Percentiles rank a stretch among this genome's conserved stretches.
Evolutionary conservation across 2,113 vertebrate genomes (phyloP).

Genomic region (Mustelus asterias): DNA sequence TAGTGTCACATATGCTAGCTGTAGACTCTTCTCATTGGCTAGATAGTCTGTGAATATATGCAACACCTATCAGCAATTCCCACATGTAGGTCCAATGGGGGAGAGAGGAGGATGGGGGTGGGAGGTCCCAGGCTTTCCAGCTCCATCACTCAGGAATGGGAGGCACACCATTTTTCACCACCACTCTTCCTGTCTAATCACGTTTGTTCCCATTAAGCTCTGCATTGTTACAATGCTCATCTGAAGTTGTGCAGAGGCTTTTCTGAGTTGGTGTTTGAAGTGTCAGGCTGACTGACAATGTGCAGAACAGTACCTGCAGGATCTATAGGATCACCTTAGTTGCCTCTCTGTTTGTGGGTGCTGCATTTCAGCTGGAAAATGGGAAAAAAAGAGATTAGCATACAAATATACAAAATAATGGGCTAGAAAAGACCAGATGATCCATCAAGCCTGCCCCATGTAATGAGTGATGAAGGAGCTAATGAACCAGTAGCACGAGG

Average conservation of each 20-base stretch:
- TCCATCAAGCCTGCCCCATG: not conserved
- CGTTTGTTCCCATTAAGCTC: not conserved
- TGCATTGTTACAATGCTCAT: not conserved
- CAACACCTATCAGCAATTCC: too few species aligned
- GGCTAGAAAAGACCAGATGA: not conserved
- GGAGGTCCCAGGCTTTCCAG: not conserved
- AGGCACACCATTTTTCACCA: not conserved
- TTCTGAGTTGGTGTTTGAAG: not conserved
- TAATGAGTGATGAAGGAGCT: not conserved
- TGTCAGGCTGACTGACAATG: not conserved
- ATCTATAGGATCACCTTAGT: not conserved
- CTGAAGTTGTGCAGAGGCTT: not conserved
- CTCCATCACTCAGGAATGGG: not conserved
- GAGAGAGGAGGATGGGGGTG: too few species aligned
- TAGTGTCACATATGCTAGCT: too few species aligned
- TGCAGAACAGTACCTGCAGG: not conserved
- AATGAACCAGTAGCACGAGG: not conserved
- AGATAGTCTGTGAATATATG: too few species aligned
- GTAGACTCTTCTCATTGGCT: too few species aligned
- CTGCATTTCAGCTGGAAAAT: not conserved
- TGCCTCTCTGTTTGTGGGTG: not conserved
- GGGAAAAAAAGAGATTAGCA: too few species aligned
- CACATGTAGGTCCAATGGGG: too few species aligned
- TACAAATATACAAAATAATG: too few species aligned
- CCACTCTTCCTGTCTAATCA: not conserved